Evolutionary conservation across 2,888 invertebrate species (phyloP), one percentile per base, ranked within the genome.

Genomic region (Craniophora ligustri): DNA sequence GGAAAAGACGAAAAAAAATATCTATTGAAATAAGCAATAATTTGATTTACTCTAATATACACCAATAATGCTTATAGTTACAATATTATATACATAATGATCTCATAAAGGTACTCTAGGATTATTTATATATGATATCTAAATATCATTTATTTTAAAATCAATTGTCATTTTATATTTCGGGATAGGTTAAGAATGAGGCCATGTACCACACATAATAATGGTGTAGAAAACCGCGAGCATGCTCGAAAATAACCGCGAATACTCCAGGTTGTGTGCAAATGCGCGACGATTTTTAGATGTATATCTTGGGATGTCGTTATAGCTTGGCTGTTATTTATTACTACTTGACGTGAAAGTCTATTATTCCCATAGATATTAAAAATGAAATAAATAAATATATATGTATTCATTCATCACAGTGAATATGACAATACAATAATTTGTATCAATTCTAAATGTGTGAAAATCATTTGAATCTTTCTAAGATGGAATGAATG

Each of bases 401-500:
- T 23, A 2, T n/a, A 7, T 21, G 7, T 10, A 23, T 23, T 10
- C 3, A 23, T 10, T 10, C 23, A 2, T 23, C 2, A 5, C 10
- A 3, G 11, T 28, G 51, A 60, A 51, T 31, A 28, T 32, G 1
- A 16, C 15, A n/a, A n/a, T 16, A 32, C 15, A 10, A 1, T 21
- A 19, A 28, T 4, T 32, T 15, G n/a, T 39, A 39, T 54, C 40
- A 54, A 41, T 44, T 45, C 35, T 40, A 61, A 41, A 61, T 36
- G 35, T 7, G 42, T 15, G 10, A 28, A 23, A 19, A 18, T 16
- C 19, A 34, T 16, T 30, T 44, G n/a, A 14, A 49, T 55, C 46
- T 34, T 23, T 47, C 35, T 67, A 67, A 38, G 65, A 59, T 70
- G 72, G 73, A 77, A 72, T 79, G 79, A 71, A 76, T 78, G 78